Evolutionary conservation across 2,797 vertebrate genomes (phyloP).

Genomic region (Xenentodon cancila): DNA sequence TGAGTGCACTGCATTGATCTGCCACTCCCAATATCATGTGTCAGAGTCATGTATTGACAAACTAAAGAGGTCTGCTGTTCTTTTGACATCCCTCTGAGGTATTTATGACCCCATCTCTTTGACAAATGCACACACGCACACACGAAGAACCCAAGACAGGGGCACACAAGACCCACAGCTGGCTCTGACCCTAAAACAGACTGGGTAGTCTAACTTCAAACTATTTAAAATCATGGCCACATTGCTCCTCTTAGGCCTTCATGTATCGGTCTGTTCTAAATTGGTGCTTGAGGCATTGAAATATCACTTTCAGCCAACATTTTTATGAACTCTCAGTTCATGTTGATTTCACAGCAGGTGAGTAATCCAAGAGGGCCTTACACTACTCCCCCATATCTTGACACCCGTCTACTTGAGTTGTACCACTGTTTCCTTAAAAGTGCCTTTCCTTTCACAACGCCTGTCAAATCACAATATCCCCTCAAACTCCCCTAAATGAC

Average conservation of each 20-base stretch:
- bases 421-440: slow-evolving; percentile 30
- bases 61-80: slow-evolving; percentile 37
- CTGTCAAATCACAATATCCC: slow-evolving; percentile 26
- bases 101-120: slow-evolving; percentile 51
- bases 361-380: slow-evolving; percentile 48
- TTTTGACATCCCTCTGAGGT: slow-evolving; percentile 55
- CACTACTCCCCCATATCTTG: slow-evolving; percentile 28
- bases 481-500: slow-evolving; percentile 15
- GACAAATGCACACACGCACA: neutral
- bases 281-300: slow-evolving; percentile 33
- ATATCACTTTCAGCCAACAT: slow-evolving; percentile 54
- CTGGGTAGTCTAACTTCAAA: slow-evolving; percentile 24
- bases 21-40: slow-evolving; percentile 55
- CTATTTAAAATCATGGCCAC: slow-evolving; percentile 6
- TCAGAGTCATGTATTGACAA: slow-evolving; percentile 59
- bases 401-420: slow-evolving; percentile 16
- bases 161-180: slow-evolving; percentile 20
- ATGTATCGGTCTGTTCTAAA: neutral
- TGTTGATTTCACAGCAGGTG: slow-evolving; percentile 66
- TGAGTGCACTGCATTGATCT: slow-evolving; percentile 64
- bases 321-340: slow-evolving; percentile 72
- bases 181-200: slow-evolving; percentile 1
- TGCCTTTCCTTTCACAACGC: slow-evolving; percentile 18
- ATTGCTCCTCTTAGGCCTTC: slow-evolving; percentile 6
- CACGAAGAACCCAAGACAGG: slow-evolving; percentile 2